A percentile compares a stretch with the other conserved stretches of the same genome.
phyloP scores from a whole-genome alignment of 2,113 vertebrate species.

The Scartelaos histophorus region DNA sequence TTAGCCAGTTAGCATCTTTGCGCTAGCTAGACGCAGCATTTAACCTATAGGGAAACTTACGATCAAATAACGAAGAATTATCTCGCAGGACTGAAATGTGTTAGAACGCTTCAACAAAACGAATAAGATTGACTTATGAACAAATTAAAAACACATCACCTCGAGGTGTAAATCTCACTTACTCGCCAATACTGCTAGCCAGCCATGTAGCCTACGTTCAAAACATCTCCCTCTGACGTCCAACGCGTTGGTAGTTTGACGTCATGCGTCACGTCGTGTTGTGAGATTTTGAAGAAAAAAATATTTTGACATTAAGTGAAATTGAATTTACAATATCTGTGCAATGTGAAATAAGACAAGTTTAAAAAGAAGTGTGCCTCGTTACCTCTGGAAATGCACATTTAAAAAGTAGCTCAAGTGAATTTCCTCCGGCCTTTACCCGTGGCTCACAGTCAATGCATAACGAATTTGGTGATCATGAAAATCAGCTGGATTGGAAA shows the following conservation, averaged over 20 bases:
- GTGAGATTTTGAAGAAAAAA: background rate
- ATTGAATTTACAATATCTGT: background rate
- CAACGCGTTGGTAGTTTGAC: slow-evolving; percentile 32
- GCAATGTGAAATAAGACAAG: background rate
- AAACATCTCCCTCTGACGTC: slow-evolving; percentile 66
- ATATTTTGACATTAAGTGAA: background rate
- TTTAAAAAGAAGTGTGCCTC: too few species aligned
- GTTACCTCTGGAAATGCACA: too few species aligned
- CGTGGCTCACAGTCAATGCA: too few species aligned
- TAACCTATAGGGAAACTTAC: background rate
- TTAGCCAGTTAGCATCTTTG: slow-evolving; percentile 34
- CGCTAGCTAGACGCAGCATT: slow-evolving; percentile 49
- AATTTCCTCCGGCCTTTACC: too few species aligned
- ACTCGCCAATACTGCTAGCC: slow-evolving; percentile 36
- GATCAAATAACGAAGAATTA: background rate
- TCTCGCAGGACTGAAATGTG: background rate
- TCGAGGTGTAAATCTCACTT: slow-evolving; percentile 41
- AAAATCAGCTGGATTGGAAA: too few species aligned
- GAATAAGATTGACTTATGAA: too few species aligned
- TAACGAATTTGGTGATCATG: too few species aligned
- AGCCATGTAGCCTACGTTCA: slow-evolving; percentile 58
- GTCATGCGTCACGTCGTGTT: slow-evolving; percentile 12
- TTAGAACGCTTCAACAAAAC: slow-evolving; percentile 15
- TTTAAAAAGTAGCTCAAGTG: too few species aligned
- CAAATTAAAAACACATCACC: slow-evolving; percentile 25